Evolutionary conservation across 1,140 invertebrate species (phyloP), one percentile per base, ranked within the genome.

Genomic region (Hyles vespertilio): DNA sequence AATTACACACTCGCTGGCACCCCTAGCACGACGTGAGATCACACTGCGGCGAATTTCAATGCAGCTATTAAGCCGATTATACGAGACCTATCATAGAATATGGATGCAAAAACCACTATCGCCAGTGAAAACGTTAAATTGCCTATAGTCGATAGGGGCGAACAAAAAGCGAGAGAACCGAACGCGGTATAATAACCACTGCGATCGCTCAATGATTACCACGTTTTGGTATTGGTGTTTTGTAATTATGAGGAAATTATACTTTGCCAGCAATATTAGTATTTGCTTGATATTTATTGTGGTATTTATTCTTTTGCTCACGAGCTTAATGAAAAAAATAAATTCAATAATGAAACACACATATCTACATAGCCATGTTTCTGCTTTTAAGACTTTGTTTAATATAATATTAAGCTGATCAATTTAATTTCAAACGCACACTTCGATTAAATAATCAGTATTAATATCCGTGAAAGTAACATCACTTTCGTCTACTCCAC

Each of bases 31-130:
- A 32, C 44, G 55, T 52, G 51, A 60, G 56, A 69, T 53, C 52
- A 47, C 58, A 57, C 56, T 45, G 63, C 59, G 66, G 60, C 58
- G 60, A 48, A 40, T 58, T 46, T 48, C 40, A 40, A 32, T 9
- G 50, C 53, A 64, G 53, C 56, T 33, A 62, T 44, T 44, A 53
- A 44, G 5, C 34, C 11, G 10, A 11, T 53, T 53, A 53, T 53
- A 12, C 12, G 51, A 43, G 12, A 44, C 22, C 36, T 51, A 44
- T 53, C 12, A 53, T 44, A 40, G 36, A 53, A 43, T 44, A 53
- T 44, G 36, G 12, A 22, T 3, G 40, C 36, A 51, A 10, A 33
- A 51, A 51, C 50, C 34, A 22, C 22, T 22, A 22, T 22, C 22
- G 22, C 33, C 50, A 51, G 50, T 34, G 5, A 51, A 34, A 51